Evolutionary conservation across 2,113 vertebrate genomes (phyloP), one percentile per base, ranked within the genome.

Genomic region (Hypomesus transpacificus): DNA sequence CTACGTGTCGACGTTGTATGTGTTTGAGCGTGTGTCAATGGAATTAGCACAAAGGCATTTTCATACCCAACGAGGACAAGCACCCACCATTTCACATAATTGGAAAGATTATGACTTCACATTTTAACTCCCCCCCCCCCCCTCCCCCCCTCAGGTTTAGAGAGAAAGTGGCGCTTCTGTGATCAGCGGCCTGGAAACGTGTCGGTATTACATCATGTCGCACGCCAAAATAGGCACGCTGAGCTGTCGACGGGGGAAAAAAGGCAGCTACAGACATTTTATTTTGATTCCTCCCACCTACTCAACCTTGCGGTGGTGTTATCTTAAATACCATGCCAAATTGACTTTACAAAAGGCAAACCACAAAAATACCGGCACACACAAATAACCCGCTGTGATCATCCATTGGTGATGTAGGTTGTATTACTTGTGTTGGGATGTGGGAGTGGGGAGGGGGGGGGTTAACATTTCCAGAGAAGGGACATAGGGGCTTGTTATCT

Each of bases 21-120:
- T 64, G 26, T 70, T 6, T 63, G 34, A 22, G 22, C 22, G 34
- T 68, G 50, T 70, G 73, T 72, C 69, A 69, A 31, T 52, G 53
- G 28, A 22, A 61, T 73, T 64, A 61, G 22, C 63, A 58, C 58
- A 71, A 66, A 74, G 31, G 14, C 50, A 57, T 66, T 66, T 50
- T 54, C 34, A 66, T 71, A 66, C 56, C 34, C 69, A 28, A n/a
- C n/a, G 56, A 24, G 18, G 59, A 64, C 60, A 17, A 66, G 8
- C 57, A 14, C 58, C 52, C 39, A 62, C 65, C 54, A 64, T 62
- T 77, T 65, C 26, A 62, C 20, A 28, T 70, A 69, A 75, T 69
- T 68, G 62, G 65, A 58, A 28, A 64, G 79, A 80, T 76, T 74
- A 76, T 77, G 70, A 68, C 75, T 56, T 58, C 58, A 51, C 51